A percentile compares a stretch with the other conserved stretches of the same genome.
Conservation (phyloP, 30 jellyfish, hydroid and myxozoan species). For the Turritopsis dohrnii region DNA sequence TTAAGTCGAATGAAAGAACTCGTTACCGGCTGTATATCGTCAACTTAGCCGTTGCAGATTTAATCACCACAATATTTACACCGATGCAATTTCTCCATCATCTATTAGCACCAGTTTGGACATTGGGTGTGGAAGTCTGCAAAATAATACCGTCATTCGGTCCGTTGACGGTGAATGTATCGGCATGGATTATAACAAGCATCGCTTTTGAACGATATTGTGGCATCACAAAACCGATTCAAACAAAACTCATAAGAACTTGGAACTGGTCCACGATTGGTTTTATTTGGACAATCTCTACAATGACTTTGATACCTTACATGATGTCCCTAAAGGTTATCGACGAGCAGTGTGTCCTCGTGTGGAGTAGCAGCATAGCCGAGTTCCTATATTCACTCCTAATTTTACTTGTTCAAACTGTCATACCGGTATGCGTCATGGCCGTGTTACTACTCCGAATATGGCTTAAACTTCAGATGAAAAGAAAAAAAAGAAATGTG, state of each 20-base stretch:
- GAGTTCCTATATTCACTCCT: neutral
- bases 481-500: no score
- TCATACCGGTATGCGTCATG: neutral
- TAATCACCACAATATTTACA: neutral
- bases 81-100: neutral
- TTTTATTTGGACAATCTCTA: neutral
- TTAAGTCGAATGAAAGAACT: neutral
- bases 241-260: neutral
- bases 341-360: neutral
- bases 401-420: neutral
- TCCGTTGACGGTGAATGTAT: slow-evolving; percentile 56
- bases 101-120: neutral
- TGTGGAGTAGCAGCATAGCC: neutral
- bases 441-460: neutral
- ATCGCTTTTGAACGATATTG: slow-evolving; percentile 61
- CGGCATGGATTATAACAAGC: slow-evolving; percentile 61
- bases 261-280: neutral
- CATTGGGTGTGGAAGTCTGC: slow-evolving; percentile 18
- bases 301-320: neutral
- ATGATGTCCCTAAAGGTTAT: neutral
- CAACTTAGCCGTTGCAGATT: neutral
- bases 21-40: neutral
- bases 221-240: slow-evolving; percentile 47
- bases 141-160: slow-evolving; percentile 37
- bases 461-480: neutral